phyloP scores from a whole-genome alignment of 2,113 vertebrate species.

The Aldabrachelys gigantea region DNA sequence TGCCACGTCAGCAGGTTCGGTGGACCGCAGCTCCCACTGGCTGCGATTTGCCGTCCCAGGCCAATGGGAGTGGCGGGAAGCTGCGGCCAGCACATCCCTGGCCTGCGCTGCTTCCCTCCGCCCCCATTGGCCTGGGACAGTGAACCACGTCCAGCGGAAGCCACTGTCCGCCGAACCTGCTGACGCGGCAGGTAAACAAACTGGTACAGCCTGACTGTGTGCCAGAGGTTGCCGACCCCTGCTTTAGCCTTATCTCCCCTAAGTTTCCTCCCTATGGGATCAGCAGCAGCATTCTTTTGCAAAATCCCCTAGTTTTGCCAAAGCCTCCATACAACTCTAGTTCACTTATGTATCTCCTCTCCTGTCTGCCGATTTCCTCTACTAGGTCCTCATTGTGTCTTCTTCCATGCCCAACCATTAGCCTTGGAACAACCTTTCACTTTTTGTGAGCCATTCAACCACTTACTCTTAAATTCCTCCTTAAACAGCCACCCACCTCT shows the following conservation, averaged over 20 bases:
- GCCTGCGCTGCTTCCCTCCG: too few relatives aligned
- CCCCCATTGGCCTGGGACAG: too few relatives aligned
- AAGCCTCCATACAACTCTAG: fast-evolving
- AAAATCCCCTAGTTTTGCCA: background rate
- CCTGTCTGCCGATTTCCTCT: background rate
- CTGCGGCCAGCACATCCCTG: too few relatives aligned
- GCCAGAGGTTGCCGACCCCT: too few relatives aligned
- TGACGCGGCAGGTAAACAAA: too few relatives aligned
- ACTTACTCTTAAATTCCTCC: background rate
- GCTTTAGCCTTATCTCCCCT: background rate
- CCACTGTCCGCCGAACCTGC: too few relatives aligned
- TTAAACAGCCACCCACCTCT: background rate
- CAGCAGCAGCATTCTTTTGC: background rate
- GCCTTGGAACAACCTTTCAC: background rate
- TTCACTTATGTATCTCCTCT: background rate
- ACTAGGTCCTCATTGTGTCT: background rate
- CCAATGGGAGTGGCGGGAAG: too few relatives aligned
- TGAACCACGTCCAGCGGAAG: too few relatives aligned
- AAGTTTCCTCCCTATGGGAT: background rate
- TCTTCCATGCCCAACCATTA: background rate
- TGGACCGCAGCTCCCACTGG: too few relatives aligned
- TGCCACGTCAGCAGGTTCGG: too few relatives aligned
- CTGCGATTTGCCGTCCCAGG: too few relatives aligned
- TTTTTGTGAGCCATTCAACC: background rate
- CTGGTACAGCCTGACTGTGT: too few relatives aligned